A percentile compares a stretch with the other conserved stretches of the same genome.
Evolutionary conservation across 1,140 invertebrate genomes (phyloP).

Genomic region (Pseudobourletiella spinata): DNA sequence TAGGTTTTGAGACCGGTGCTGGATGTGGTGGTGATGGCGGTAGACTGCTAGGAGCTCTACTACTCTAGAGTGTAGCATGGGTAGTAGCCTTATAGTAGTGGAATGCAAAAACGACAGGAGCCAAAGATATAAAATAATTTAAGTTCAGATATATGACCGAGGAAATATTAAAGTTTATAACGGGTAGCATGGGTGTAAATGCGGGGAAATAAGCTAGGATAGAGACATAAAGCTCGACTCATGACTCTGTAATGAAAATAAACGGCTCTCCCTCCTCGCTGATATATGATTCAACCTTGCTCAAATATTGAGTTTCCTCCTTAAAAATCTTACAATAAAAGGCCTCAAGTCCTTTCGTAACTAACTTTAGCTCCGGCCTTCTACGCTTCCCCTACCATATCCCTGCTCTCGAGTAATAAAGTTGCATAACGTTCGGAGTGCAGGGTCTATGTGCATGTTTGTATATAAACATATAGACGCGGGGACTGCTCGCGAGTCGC

Average conservation of each 20-base stretch:
- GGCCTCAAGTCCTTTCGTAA: slow-evolving; percentile 9
- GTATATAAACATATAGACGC: too few relatives aligned
- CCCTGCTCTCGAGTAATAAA: neutral
- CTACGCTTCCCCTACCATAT: neutral
- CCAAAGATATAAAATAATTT: slow-evolving; percentile 23
- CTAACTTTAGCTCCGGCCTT: neutral
- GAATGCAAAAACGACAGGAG: slow-evolving; percentile 19
- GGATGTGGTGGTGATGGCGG: too few relatives aligned
- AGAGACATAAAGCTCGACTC: slow-evolving; percentile 30
- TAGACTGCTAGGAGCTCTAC: too few relatives aligned
- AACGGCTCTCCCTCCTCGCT: slow-evolving; percentile 13
- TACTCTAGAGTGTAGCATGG: too few relatives aligned
- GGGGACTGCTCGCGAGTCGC: too few relatives aligned
- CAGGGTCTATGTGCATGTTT: too few relatives aligned
- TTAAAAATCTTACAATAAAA: slow-evolving; percentile 22
- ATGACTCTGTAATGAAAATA: slow-evolving; percentile 30
- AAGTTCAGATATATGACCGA: slow-evolving; percentile 24
- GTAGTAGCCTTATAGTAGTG: too few relatives aligned
- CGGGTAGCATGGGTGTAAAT: slow-evolving; percentile 22
- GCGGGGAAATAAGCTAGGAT: slow-evolving; percentile 20
- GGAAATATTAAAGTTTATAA: slow-evolving; percentile 32
- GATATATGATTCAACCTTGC: slow-evolving; percentile 20
- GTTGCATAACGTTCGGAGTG: too few relatives aligned
- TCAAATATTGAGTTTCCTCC: slow-evolving; percentile 27
- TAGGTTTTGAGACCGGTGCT: too few relatives aligned